Evolutionary conservation across 1,140 invertebrate genomes (phyloP).

Genomic region (Aphidius gifuensis): DNA sequence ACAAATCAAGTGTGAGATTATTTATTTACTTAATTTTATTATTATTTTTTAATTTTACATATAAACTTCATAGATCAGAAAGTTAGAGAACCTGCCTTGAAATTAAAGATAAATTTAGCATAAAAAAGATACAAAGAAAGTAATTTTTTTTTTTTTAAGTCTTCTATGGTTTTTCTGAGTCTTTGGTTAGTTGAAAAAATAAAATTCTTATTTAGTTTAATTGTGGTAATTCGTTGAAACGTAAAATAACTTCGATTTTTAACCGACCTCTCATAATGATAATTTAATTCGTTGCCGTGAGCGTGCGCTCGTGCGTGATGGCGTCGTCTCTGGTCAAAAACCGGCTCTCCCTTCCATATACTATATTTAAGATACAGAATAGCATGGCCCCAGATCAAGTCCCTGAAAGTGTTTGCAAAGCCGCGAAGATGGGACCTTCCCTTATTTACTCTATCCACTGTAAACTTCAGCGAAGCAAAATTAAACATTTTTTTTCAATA

Average conservation of each 20-base stretch:
- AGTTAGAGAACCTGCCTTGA: no score
- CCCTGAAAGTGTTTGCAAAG: constrained; percentile 27
- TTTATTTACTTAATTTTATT: no score
- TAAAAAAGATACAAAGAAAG: no score
- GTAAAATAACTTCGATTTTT: constrained; percentile 34
- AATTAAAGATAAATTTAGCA: no score
- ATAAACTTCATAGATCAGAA: no score
- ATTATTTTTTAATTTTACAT: no score
- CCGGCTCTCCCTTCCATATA: constrained; percentile 49
- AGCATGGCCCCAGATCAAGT: constrained; percentile 29
- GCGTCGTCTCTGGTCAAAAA: constrained; percentile 42
- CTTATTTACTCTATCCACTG: constrained; percentile 14
- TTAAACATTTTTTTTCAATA: no score
- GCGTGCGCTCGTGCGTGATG: constrained; percentile 39
- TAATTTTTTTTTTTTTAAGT: background rate
- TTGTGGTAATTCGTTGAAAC: constrained; percentile 14
- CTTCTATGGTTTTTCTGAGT: background rate
- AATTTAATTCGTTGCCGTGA: constrained; percentile 39
- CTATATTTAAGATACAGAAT: background rate
- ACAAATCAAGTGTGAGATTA: no score
- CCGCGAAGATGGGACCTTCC: constrained; percentile 31
- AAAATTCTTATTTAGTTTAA: background rate
- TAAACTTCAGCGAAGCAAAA: no score
- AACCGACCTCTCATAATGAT: constrained; percentile 40
- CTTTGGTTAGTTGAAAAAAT: constrained; percentile 4